Conservation (phyloP, 2,888 invertebrate genomes). For the Phania funesta region DNA sequence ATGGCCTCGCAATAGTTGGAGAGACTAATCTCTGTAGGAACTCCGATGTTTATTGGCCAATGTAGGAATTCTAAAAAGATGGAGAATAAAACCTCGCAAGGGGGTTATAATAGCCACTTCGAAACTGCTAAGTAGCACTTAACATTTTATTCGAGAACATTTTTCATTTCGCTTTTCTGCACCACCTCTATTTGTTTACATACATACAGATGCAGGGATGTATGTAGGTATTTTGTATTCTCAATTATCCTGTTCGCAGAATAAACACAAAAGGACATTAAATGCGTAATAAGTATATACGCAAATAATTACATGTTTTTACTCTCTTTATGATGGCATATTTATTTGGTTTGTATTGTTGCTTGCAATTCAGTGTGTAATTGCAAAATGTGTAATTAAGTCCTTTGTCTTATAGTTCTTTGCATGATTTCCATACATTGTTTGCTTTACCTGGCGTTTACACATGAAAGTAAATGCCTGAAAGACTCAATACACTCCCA, state of each 20-base stretch:
- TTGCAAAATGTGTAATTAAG: conserved; percentile 54
- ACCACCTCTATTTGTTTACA: neutral
- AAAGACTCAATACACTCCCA: too few relatives aligned
- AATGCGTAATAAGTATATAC: conserved; percentile 34
- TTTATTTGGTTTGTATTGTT: conserved; percentile 12
- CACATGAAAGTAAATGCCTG: too few relatives aligned
- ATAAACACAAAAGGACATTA: conserved; percentile 14
- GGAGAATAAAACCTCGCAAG: too few relatives aligned
- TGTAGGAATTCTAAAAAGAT: too few relatives aligned
- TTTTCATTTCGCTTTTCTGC: neutral
- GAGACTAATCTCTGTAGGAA: too few relatives aligned
- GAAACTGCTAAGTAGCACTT: too few relatives aligned
- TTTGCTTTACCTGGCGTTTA: conserved; percentile 15
- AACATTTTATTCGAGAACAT: neutral
- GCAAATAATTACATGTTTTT: conserved; percentile 37
- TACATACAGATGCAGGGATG: too few relatives aligned
- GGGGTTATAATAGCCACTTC: too few relatives aligned
- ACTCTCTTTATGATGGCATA: conserved; percentile 1
- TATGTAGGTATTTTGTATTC: neutral
- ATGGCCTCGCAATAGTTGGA: too few relatives aligned
- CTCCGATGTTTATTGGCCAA: too few relatives aligned
- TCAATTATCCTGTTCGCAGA: conserved; percentile 2
- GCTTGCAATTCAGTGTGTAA: conserved; percentile 35
- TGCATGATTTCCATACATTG: conserved; percentile 21
- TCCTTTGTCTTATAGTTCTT: conserved; percentile 45